Conservation (phyloP, 2,888 invertebrate species). For the Tinea trinotella region DNA sequence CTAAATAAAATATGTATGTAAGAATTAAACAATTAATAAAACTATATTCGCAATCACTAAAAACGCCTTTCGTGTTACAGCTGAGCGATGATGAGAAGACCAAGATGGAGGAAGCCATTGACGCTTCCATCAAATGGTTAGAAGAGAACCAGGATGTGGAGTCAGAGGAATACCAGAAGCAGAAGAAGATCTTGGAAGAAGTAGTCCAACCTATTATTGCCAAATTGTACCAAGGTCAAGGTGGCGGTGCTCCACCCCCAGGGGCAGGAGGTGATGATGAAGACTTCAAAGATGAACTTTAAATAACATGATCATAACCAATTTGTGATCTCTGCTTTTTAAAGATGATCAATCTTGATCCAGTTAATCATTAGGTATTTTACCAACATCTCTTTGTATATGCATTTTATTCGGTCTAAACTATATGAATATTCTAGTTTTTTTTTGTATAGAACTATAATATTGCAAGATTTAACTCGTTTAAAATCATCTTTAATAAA, state of each 20-base stretch:
- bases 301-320: constrained; percentile 36
- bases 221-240: constrained; percentile 93
- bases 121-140: constrained; percentile 97
- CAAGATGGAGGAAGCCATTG: constrained; percentile 96
- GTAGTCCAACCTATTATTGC: constrained; percentile 97
- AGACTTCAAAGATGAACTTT: constrained; percentile 90
- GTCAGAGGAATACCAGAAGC: constrained; percentile 91
- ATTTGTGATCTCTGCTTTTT: constrained; percentile 32
- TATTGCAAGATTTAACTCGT: no score
- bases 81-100: constrained; percentile 90
- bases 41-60: no score
- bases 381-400: no score
- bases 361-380: no score
- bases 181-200: constrained; percentile 95
- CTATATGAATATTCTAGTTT: no score
- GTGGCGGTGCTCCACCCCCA: constrained; percentile 81
- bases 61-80: no score
- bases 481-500: no score
- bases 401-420: no score
- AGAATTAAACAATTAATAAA: no score
- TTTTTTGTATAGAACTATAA: no score
- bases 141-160: constrained; percentile 96
- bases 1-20: no score
- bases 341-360: neutral
- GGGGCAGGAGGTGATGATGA: constrained; percentile 79